phyloP scores from a whole-genome alignment of 2,888 invertebrate species.

The Boloria selene region DNA sequence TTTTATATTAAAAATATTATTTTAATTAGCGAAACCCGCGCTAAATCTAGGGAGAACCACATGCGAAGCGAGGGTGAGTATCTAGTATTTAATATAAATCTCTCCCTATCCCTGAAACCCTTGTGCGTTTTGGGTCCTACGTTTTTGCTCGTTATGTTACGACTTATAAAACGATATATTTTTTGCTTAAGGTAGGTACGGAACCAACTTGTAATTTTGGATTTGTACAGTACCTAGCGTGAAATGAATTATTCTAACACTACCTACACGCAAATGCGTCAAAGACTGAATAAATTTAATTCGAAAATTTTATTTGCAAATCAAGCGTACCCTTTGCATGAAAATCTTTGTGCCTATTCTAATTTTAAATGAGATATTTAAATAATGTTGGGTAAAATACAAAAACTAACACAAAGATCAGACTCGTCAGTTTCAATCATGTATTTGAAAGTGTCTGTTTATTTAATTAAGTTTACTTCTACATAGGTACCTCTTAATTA shows the following conservation, averaged over 20 bases:
- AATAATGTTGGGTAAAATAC: slow-evolving; percentile 40
- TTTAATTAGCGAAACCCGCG: too few species aligned
- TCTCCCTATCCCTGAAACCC: too few species aligned
- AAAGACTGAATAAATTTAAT: slow-evolving; percentile 46
- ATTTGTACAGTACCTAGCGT: slow-evolving; percentile 10
- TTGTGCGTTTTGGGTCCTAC: too few species aligned
- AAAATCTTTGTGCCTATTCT: slow-evolving; percentile 46
- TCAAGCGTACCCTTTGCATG: slow-evolving; percentile 49
- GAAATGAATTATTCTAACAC: slow-evolving; percentile 31
- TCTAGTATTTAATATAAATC: too few species aligned
- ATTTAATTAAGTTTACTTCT: neutral
- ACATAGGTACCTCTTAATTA: too few species aligned
- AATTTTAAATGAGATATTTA: slow-evolving; percentile 47
- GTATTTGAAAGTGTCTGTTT: too few species aligned
- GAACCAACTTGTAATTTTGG: neutral
- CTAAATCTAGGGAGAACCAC: too few species aligned
- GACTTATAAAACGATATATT: neutral
- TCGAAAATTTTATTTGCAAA: slow-evolving; percentile 53
- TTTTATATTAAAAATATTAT: too few species aligned
- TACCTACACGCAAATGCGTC: slow-evolving; percentile 48
- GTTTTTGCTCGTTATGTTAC: too few species aligned
- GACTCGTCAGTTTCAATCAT: slow-evolving; percentile 4
- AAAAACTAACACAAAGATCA: slow-evolving; percentile 28
- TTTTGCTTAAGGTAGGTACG: slow-evolving; percentile 2
- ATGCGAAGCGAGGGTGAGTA: too few species aligned